A percentile compares a stretch with the other conserved stretches of the same genome.
phyloP scores from a whole-genome alignment of 2,113 vertebrate species.

The Nibea albiflora region DNA sequence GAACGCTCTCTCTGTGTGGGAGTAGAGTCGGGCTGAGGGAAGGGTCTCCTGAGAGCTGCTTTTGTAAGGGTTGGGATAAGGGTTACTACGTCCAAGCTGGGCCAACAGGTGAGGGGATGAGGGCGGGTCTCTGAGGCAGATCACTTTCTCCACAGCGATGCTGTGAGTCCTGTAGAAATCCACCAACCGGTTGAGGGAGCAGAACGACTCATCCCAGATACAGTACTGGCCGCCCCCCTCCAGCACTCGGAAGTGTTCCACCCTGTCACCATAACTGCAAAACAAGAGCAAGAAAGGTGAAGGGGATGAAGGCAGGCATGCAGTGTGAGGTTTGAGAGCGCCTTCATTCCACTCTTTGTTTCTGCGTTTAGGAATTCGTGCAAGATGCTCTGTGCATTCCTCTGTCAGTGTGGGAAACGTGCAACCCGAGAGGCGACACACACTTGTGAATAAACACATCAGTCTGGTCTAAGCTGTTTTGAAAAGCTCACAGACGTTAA shows the following conservation, averaged over 20 bases:
- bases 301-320: constrained; percentile 6
- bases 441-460: background rate
- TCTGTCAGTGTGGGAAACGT: background rate
- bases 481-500: background rate
- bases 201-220: constrained; percentile 93
- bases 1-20: constrained; percentile 44
- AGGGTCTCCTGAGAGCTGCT: constrained; percentile 67
- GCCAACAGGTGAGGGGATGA: constrained; percentile 38
- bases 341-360: constrained; percentile 15
- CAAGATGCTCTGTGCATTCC: background rate
- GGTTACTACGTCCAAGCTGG: constrained; percentile 60
- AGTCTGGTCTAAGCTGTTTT: background rate
- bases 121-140: constrained; percentile 85
- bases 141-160: constrained; percentile 84
- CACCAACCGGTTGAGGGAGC: constrained; percentile 91
- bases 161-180: constrained; percentile 91
- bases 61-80: constrained; percentile 77
- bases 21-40: constrained; percentile 26
- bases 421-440: background rate
- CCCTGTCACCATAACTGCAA: constrained; percentile 86
- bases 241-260: constrained; percentile 94
- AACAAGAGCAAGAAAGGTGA: background rate
- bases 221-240: constrained; percentile 89
- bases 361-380: background rate
- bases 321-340: background rate